Conservation (phyloP, 2,113 vertebrate species). For the Xenus cinereus region DNA sequence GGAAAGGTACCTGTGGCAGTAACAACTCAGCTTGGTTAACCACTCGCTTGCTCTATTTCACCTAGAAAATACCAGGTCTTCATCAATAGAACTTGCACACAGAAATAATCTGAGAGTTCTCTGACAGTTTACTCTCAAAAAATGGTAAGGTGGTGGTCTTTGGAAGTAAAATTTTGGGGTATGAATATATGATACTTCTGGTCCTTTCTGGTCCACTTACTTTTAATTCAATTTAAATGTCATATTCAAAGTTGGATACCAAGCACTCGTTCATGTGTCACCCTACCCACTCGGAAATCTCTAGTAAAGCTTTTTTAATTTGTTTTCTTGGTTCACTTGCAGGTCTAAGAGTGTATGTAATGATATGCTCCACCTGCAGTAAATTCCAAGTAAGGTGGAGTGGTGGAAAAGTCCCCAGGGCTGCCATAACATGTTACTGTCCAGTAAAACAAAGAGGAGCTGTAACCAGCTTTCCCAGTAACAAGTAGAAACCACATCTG, state of each 20-base stretch:
- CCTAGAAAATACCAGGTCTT: not conserved
- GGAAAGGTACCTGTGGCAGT: no score
- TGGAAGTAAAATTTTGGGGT: not conserved
- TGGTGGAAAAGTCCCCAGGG: not conserved
- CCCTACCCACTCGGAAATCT: not conserved
- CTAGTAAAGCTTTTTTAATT: not conserved
- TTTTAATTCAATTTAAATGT: no score
- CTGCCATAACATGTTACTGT: not conserved
- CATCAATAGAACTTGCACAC: not conserved
- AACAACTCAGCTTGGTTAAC: not conserved
- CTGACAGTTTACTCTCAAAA: not conserved
- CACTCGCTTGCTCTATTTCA: not conserved
- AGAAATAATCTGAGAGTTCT: not conserved
- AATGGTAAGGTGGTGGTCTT: not conserved
- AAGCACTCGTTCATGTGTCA: not conserved
- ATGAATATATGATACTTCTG: not conserved
- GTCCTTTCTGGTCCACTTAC: no score
- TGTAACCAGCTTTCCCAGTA: not conserved
- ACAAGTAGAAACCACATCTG: not conserved
- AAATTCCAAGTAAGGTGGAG: not conserved
- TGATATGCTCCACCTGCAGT: not conserved
- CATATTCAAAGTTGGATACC: no score
- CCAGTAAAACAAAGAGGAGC: not conserved
- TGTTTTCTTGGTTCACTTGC: not conserved
- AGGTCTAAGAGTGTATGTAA: not conserved